Evolutionary conservation across 2,113 vertebrate species (phyloP), one percentile per base, ranked within the genome.

Genomic region (Bagarius yarrelli): DNA sequence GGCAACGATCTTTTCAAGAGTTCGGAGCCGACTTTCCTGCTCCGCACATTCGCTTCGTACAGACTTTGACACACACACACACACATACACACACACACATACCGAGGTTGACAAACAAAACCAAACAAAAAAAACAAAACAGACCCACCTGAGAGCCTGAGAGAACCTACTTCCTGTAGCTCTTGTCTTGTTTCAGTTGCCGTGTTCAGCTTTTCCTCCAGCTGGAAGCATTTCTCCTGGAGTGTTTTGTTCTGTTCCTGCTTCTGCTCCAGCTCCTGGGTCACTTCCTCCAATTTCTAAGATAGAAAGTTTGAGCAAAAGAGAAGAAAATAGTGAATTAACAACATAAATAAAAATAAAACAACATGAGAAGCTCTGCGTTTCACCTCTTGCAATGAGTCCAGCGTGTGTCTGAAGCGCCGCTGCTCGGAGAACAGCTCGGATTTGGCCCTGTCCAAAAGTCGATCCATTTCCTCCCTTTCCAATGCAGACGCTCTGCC

Each of bases 201-300:
- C 52, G 85, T 66, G 13, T 36, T 73, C 25, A 89, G 81, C 71
- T 89, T 84, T n/a, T 90, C 83, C 86, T 94, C 88, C 67, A 94
- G 83, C 61, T 52, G 56, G 12, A 66, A 80, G 85, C 87, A 92
- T 64, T 85, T 91, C 73, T 83, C 88, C 82, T 87, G 89, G 80
- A 92, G 87, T 25, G 61, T 81, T 12, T 69, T 85, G 79, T 84
- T 87, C 19, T 88, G 85, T 67, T 91, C 88, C 30, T 84, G 86
- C 52, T 79, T 87, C 64, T 86, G 87, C 74, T 92, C 90, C 34
- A 94, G 85, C 80, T 93, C 90, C 80, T 92, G 89, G 47, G 67
- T 78, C 52, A 88, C 83, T 77, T 93, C 91, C 72, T 94, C 92
- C 78, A 94, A 64, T 64, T 75, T 90, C 93, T 94, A 90, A 55